Evolutionary conservation across 2,113 vertebrate species (phyloP), one percentile per base, ranked within the genome.

Genomic region (Cardinalis cardinalis): DNA sequence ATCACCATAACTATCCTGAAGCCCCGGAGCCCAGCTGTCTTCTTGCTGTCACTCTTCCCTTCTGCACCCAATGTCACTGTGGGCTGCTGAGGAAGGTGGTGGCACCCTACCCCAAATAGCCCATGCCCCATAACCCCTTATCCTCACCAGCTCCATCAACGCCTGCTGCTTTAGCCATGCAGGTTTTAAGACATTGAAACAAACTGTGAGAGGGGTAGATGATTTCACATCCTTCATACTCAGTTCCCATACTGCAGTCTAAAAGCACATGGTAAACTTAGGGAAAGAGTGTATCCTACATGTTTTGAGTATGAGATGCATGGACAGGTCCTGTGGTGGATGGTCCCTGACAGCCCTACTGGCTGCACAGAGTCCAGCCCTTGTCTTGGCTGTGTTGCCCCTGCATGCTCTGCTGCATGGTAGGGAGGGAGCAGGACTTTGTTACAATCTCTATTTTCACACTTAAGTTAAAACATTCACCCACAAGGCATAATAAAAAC

Each of bases 1-100:
- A 26, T n/a, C 0, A 1, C 29, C 21, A 1, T 7, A 5, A 36
- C 10, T 46, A 7, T 61, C 19, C 32, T 0, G 0, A 66, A 68
- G 10, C 25, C 34, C 1, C 1, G 5, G 15, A 58, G 28, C 36
- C 34, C 24, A 2, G 2, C 19, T 60, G 38, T 76, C 12, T 36
- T 77, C 31, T 43, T 51, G 64, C 48, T 71, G n/a, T 31, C 12
- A 5, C 52, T 81, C 28, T 26, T 56, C 18, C 19, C 19, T 79
- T 58, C 43, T 69, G 41, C 15, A 24, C 26, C 11, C 2, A 1
- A 3, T 3, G 12, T 48, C 46, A 49, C 41, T 17, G 11, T 19
- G 28, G 40, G 28, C 53, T 83, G 46, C 63, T 49, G 59, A 51
- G 69, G 52, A 63, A 48, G 53, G 61, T 26, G 28, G 26, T 61